A percentile compares a stretch with the other conserved stretches of the same genome.
These are phyloP conservation scores for Atrichornis clamosus DNA, from an alignment of 2,113 vertebrate species.

Conservation along the genomic window DNA sequence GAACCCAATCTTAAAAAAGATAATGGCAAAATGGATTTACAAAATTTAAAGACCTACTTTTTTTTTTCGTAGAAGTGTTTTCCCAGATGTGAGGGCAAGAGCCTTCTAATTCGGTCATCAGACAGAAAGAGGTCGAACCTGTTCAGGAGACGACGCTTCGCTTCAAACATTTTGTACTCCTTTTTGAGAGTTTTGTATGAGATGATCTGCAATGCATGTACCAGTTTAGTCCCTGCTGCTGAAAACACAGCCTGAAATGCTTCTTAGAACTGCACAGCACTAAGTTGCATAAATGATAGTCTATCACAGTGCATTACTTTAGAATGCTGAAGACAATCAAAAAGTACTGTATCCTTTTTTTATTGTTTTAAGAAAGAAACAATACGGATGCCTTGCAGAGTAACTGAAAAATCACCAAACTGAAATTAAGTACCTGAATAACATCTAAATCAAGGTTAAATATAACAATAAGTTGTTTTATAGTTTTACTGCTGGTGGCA, in stretches of 20 bases:
- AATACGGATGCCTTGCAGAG: neutral
- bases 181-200: constrained; percentile 80
- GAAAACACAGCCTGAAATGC: neutral
- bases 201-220: constrained; percentile 76
- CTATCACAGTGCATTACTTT: neutral
- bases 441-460: neutral
- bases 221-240: neutral
- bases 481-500: neutral
- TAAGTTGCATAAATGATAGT: rapidly evolving
- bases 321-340: neutral
- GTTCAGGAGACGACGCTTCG: constrained; percentile 81
- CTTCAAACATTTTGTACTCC: constrained; percentile 86
- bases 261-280: neutral
- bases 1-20: neutral
- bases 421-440: neutral
- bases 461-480: neutral
- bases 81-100: constrained; percentile 84
- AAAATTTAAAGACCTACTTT: constrained; percentile 71
- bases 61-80: constrained; percentile 87
- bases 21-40: neutral
- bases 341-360: neutral
- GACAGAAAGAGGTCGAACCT: constrained; percentile 85
- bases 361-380: neutral
- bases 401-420: neutral
- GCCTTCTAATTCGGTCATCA: constrained; percentile 81